These are phyloP conservation scores for Apostichopus californicus DNA, from an alignment of 35 echinoderm and acorn worm species.

Conservation along the genomic window DNA sequence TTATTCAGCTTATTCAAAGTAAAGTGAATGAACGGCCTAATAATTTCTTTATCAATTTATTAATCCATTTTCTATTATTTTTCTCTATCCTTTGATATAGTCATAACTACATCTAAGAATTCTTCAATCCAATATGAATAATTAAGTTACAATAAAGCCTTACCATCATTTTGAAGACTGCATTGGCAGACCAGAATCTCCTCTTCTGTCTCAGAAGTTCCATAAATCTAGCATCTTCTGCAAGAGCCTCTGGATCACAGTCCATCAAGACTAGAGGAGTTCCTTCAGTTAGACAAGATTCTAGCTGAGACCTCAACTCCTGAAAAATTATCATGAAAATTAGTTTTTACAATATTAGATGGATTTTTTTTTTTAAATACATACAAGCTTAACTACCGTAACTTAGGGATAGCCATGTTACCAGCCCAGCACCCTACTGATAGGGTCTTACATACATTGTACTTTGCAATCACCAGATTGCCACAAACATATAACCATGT, in stretches of 20 bases:
- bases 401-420: conserved; percentile 65
- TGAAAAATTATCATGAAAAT: not conserved
- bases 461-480: too few relatives aligned
- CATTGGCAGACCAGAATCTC: conserved; percentile 76
- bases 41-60: too few relatives aligned
- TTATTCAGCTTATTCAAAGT: too few relatives aligned
- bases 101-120: too few relatives aligned
- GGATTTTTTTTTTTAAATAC: too few relatives aligned
- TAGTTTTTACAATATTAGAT: too few relatives aligned
- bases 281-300: conserved; percentile 93
- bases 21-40: too few relatives aligned
- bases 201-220: conserved; percentile 77
- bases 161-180: conserved; percentile 99
- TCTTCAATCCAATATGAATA: too few relatives aligned
- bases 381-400: too few relatives aligned
- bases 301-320: conserved; percentile 94
- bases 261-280: conserved; percentile 89
- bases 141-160: not conserved
- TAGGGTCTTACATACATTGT: conserved; percentile 73
- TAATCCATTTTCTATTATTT: too few relatives aligned
- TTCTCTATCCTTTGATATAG: too few relatives aligned
- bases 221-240: conserved; percentile 80
- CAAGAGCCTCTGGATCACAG: conserved; percentile 68
- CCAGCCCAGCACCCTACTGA: conserved; percentile 80
- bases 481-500: too few relatives aligned